These are phyloP conservation scores for Agrotis clavis DNA, from an alignment of 2,888 invertebrate species.

Conservation along the genomic window DNA sequence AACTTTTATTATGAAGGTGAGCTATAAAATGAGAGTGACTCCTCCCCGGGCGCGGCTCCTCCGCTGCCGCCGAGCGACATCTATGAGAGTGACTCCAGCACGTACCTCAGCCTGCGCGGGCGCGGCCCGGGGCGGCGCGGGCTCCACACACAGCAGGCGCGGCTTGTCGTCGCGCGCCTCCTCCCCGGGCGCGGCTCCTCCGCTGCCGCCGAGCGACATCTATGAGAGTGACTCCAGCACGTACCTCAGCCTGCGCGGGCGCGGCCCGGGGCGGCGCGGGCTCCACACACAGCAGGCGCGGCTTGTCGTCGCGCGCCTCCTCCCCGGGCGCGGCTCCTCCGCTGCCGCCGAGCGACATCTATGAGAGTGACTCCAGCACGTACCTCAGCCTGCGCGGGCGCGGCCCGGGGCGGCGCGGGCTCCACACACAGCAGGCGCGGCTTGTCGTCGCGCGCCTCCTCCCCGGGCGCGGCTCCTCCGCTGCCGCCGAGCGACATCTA, in stretches of 20 bases:
- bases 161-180: constrained; percentile 79
- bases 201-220: constrained; percentile 42
- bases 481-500: constrained; percentile 73
- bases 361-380: no score
- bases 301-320: constrained; percentile 78
- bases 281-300: constrained; percentile 69
- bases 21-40: constrained; percentile 34
- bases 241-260: constrained; percentile 80
- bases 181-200: constrained; percentile 80
- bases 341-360: constrained; percentile 68
- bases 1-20: no score
- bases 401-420: constrained; percentile 70
- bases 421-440: constrained; percentile 70
- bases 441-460: constrained; percentile 78
- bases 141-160: constrained; percentile 68
- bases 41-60: constrained; percentile 73
- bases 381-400: constrained; percentile 37
- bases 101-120: constrained; percentile 33
- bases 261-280: constrained; percentile 69
- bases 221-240: constrained; percentile 68
- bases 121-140: constrained; percentile 70
- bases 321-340: constrained; percentile 79
- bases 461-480: constrained; percentile 80
- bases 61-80: no score
- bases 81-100: no score